Evolutionary conservation across 2,888 invertebrate genomes (phyloP).

Genomic region (Acleris holmiana): DNA sequence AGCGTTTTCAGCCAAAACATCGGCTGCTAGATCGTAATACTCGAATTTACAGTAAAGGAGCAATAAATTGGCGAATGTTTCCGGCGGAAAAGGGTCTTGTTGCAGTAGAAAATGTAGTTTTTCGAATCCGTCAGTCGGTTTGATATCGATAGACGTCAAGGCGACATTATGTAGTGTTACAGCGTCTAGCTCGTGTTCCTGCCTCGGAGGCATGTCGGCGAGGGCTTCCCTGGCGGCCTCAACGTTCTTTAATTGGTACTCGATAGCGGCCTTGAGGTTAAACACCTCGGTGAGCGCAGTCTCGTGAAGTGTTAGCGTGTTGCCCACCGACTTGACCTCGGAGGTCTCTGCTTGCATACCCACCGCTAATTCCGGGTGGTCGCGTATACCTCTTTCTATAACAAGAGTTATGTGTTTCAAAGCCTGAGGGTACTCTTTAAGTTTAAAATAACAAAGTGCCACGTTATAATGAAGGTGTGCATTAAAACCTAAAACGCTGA

Average conservation of each 20-base stretch:
- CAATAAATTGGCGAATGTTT: conserved; percentile 98
- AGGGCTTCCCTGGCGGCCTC: conserved; percentile 94
- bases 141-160: conserved; percentile 92
- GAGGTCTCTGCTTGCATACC: conserved; percentile 98
- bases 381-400: conserved; percentile 97
- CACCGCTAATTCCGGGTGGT: conserved; percentile 98
- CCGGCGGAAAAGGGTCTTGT: conserved; percentile 98
- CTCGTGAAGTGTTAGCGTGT: conserved; percentile 96
- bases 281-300: conserved; percentile 99
- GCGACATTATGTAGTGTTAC: conserved; percentile 99
- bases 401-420: conserved; percentile 96
- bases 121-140: conserved; percentile 97
- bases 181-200: conserved; percentile 98
- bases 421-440: conserved; percentile 97
- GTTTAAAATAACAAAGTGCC: conserved; percentile 96
- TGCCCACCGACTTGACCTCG: conserved; percentile 97
- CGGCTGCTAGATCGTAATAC: conserved; percentile 98
- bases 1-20: conserved; percentile 98
- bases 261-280: conserved; percentile 99
- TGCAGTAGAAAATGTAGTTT: conserved; percentile 93
- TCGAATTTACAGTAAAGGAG: conserved; percentile 98
- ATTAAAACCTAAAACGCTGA: conserved; percentile 95
- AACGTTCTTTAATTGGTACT: conserved; percentile 91
- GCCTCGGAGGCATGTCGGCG: conserved; percentile 95
- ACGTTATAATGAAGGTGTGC: conserved; percentile 97